These are phyloP conservation scores for Agrotis ipsilon DNA, from an alignment of 2,888 invertebrate species.

Conservation along the genomic window DNA sequence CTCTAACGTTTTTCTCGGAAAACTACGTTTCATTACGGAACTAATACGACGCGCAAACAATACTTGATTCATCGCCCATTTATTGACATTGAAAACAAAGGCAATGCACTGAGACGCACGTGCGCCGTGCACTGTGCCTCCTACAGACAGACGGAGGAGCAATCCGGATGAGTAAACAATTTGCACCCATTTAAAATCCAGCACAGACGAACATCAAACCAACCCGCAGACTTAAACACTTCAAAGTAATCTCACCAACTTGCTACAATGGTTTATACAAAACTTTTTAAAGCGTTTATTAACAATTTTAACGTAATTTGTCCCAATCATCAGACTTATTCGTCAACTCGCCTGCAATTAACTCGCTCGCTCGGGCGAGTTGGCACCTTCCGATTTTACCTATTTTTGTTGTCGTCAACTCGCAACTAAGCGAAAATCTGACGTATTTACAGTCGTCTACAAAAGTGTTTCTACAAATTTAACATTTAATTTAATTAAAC, in stretches of 20 bases:
- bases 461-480: too few relatives aligned
- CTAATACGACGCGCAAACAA: slow-evolving; percentile 48
- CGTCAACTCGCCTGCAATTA: too few relatives aligned
- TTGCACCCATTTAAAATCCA: slow-evolving; percentile 35
- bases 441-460: too few relatives aligned
- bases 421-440: too few relatives aligned
- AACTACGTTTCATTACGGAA: slow-evolving; percentile 43
- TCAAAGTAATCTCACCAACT: slow-evolving; percentile 44
- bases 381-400: too few relatives aligned
- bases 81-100: slow-evolving; percentile 63
- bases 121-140: slow-evolving; percentile 25
- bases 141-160: slow-evolving; percentile 11
- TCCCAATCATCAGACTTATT: slow-evolving; percentile 45
- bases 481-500: too few relatives aligned
- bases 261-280: slow-evolving; percentile 42
- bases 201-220: slow-evolving; percentile 39
- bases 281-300: slow-evolving; percentile 54
- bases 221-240: slow-evolving; percentile 36
- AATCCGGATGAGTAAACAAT: slow-evolving; percentile 58
- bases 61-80: slow-evolving; percentile 60
- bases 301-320: slow-evolving; percentile 52
- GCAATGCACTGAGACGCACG: slow-evolving; percentile 55
- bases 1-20: slow-evolving; percentile 17
- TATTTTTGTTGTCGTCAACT: too few relatives aligned
- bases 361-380: too few relatives aligned